Evolutionary conservation across 2,888 invertebrate species (phyloP), one percentile per base, ranked within the genome.

Genomic region (Lithodes maja): DNA sequence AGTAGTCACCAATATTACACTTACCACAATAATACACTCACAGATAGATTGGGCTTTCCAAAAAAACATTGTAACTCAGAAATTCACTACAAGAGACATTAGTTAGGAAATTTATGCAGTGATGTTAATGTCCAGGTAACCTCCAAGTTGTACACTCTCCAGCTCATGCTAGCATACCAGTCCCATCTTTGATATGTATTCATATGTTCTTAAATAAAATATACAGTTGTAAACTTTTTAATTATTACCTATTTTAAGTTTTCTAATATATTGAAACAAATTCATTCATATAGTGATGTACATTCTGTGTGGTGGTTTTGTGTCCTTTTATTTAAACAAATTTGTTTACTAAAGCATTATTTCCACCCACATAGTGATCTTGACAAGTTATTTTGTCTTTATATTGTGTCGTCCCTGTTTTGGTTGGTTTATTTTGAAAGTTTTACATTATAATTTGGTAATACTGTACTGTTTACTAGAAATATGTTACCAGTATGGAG

Each of bases 161-260:
- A 88, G 88, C 88, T 88, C 85, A 74, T 88, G 88, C 88, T 88
- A 88, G 84, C 83, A 88, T 84, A 88, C 88, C 88, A 88, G 88
- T 88, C 88, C 88, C 88, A 88, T 88, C 88, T 88, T 88, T 88
- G 88, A 88, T 88, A 88, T 88, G 88, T 88, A 88, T 88, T 88
- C 88, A 88, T 88, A 88, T 88, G 88, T 88, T 88, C 88, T 88
- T 88, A 88, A 88, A 88, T 88, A 88, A 88, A 88, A 88, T 88
- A 88, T 88, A 88, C 88, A 85, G 84, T 88, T 84, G 84, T 85
- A 61, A 12, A 7, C 12, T 61, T 61, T 61, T 7, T 61, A 12
- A 61, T 33, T 33, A 33, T 33, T 33, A 33, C 33, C 33, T 33
- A 33, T 33, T 33, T 33, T 33, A 33, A 33, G 33, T 33, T 33